phyloP scores from a whole-genome alignment of 2,797 vertebrate genomes.

The Typhlichthys eigenmanni region DNA sequence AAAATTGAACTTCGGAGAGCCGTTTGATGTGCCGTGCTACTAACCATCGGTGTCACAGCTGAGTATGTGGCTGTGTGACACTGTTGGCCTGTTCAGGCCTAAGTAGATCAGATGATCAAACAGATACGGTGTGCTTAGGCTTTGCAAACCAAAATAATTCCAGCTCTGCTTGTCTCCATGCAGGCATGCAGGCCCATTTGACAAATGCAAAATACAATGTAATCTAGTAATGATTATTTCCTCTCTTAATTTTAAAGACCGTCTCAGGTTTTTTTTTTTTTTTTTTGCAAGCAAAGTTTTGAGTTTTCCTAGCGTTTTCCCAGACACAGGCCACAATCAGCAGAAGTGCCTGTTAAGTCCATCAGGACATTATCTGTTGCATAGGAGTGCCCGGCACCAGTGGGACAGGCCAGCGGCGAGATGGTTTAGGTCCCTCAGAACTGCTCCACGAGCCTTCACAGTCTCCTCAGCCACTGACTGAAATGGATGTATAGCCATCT shows the following conservation, averaged over 20 bases:
- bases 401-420: constrained; percentile 50
- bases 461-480: constrained; percentile 52
- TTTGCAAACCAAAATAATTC: constrained; percentile 12
- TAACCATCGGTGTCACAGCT: neutral
- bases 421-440: constrained; percentile 52
- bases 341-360: constrained; percentile 12
- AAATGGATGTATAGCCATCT: constrained; percentile 47
- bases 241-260: neutral
- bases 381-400: constrained; percentile 58
- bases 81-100: neutral
- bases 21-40: neutral
- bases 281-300: constrained; percentile 5
- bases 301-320: neutral
- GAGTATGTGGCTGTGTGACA: neutral
- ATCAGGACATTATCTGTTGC: constrained; percentile 40
- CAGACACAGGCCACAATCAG: neutral
- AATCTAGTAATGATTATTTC: neutral
- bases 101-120: constrained; percentile 13
- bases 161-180: neutral
- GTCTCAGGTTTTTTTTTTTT: neutral
- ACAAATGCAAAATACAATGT: constrained; percentile 3
- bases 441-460: constrained; percentile 57
- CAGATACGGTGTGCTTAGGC: neutral
- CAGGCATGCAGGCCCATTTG: neutral
- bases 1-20: neutral